Evolutionary conservation across 2,113 vertebrate species (phyloP), one percentile per base, ranked within the genome.

Genomic region (Paracanthobrama guichenoti): DNA sequence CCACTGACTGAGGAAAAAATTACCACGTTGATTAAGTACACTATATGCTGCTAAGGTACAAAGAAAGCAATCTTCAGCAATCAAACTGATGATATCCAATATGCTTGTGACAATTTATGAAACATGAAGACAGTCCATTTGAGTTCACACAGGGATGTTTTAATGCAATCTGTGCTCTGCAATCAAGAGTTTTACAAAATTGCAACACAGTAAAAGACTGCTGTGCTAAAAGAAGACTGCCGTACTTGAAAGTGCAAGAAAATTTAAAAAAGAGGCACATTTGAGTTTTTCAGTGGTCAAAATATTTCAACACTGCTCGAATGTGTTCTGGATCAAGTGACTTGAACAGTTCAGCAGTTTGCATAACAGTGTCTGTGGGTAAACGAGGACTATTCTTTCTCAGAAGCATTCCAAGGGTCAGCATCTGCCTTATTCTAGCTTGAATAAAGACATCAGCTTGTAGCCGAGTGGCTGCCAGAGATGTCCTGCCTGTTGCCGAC

Each of bases 401-500:
- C 86, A 74, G 86, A 74, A 67, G 84, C 35, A 50, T 89, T 88
- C 77, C 28, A 87, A 86, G 84, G 86, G 83, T 44, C 79, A 90
- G 92, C 90, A 93, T 92, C 91, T 93, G 93, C 89, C 66, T 53
- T 73, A 81, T 90, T 88, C 84, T 82, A 71, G 87, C 84, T 88
- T 89, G 80, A 87, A 92, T 91, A 89, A 91, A 90, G 90, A 91
- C 86, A 92, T 91, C 92, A 92, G 83, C 86, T 50, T 48, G 82
- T 78, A 83, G 73, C 88, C 35, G 69, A 69, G 82, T 69, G 89
- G 86, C 85, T 77, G 81, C 10, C 18, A 88, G 85, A 90, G 12
- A 89, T 90, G 55, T 66, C 81, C 90, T 88, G 35, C 55, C 31
- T 78, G 28, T 31, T 75, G 75, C 44, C 2, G 8, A 48, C 77